phyloP scores from a whole-genome alignment of 2,797 vertebrate genomes.

The Sebastes diaconus region DNA sequence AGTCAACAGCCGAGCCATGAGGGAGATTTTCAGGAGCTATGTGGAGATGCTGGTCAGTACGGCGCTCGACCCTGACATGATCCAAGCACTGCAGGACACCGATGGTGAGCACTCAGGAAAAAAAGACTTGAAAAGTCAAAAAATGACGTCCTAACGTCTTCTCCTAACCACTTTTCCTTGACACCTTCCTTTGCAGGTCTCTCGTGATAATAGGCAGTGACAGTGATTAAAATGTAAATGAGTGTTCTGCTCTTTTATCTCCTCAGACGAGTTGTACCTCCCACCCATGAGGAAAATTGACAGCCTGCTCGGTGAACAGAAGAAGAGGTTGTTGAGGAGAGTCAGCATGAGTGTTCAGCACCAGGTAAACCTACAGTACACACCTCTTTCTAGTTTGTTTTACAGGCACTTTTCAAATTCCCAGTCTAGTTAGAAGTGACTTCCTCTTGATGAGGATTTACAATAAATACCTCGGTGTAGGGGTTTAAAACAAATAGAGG shows the following conservation, averaged over 20 bases:
- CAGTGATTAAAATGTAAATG: not conserved
- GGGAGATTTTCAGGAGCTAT: conserved; percentile 93
- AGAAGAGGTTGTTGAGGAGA: conserved; percentile 88
- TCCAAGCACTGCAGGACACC: conserved; percentile 91
- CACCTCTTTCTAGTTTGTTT: not conserved
- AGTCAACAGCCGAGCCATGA: conserved; percentile 87
- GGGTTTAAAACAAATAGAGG: not conserved
- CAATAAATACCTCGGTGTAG: not conserved
- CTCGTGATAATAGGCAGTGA: not conserved
- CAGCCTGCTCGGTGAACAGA: conserved; percentile 89
- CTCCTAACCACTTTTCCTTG: too few relatives aligned
- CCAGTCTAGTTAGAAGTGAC: not conserved
- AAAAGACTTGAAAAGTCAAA: too few relatives aligned
- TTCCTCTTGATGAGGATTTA: not conserved
- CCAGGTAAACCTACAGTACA: conserved; percentile 76
- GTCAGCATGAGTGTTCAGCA: conserved; percentile 86
- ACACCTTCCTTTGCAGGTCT: not conserved
- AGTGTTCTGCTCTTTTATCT: not conserved
- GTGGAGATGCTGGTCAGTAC: conserved; percentile 95
- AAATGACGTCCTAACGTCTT: too few relatives aligned
- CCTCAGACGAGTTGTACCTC: conserved; percentile 89
- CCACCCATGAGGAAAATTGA: conserved; percentile 93
- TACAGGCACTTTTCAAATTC: not conserved
- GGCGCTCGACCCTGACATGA: conserved; percentile 92
- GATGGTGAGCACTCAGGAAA: conserved; percentile 78